These are phyloP conservation scores for Tetragnatha montana DNA, from an alignment of 2,888 invertebrate species.

Conservation along the genomic window DNA sequence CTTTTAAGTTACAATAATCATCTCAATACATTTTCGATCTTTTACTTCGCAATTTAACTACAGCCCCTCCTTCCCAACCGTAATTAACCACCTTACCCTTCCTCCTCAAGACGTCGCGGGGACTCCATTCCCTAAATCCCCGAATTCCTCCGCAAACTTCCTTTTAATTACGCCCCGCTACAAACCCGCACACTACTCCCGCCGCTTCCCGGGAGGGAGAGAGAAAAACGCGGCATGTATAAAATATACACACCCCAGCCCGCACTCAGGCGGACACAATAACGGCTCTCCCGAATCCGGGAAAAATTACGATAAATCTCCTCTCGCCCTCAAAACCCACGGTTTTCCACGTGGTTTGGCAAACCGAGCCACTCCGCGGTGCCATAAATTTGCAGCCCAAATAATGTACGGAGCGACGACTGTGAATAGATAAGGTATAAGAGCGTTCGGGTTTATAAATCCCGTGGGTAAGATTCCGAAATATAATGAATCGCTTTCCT, in stretches of 20 bases:
- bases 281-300: not conserved
- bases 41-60: too few relatives aligned
- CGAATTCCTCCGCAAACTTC: not conserved
- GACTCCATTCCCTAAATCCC: not conserved
- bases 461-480: slow-evolving; percentile 40
- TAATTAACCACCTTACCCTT: not conserved
- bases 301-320: slow-evolving; percentile 53
- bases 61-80: not conserved
- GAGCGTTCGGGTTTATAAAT: slow-evolving; percentile 45
- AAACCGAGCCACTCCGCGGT: slow-evolving; percentile 16
- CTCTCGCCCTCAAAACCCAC: not conserved
- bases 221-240: not conserved
- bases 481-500: slow-evolving; percentile 45
- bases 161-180: not conserved
- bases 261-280: not conserved
- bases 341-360: slow-evolving; percentile 50
- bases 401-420: slow-evolving; percentile 29
- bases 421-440: slow-evolving; percentile 40
- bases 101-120: not conserved
- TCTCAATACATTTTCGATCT: too few relatives aligned
- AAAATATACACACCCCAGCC: not conserved
- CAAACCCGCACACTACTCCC: not conserved
- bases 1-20: too few relatives aligned
- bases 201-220: not conserved
- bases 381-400: slow-evolving; percentile 39